Conservation (phyloP, 2,888 invertebrate genomes). For the Nemotelus nigrinus region DNA sequence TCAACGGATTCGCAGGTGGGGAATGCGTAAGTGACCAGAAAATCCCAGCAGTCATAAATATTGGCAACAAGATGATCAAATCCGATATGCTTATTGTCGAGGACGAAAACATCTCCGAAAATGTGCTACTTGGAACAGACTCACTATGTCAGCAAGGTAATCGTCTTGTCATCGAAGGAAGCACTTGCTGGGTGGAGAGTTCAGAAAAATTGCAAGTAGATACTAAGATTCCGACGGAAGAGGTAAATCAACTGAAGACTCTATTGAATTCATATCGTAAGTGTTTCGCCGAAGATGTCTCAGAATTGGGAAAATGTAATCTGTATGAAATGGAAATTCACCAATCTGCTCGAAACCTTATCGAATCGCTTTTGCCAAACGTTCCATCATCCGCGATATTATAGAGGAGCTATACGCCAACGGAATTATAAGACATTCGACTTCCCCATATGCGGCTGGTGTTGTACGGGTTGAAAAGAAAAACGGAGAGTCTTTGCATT, state of each 20-base stretch:
- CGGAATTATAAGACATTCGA: slow-evolving; percentile 49
- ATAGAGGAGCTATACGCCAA: slow-evolving; percentile 44
- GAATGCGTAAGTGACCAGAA: slow-evolving; percentile 41
- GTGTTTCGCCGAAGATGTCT: background rate
- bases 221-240: background rate
- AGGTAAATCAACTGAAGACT: background rate
- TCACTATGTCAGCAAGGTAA: background rate
- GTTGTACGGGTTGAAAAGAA: slow-evolving; percentile 52
- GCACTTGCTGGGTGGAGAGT: background rate
- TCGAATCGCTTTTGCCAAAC: too few relatives aligned
- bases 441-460: slow-evolving; percentile 49
- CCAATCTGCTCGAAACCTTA: too few relatives aligned
- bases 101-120: slow-evolving; percentile 21
- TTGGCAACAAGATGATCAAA: slow-evolving; percentile 43
- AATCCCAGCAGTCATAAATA: slow-evolving; percentile 39
- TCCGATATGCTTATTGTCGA: slow-evolving; percentile 46
- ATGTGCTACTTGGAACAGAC: background rate
- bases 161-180: background rate
- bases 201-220: background rate
- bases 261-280: background rate
- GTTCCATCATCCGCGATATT: too few relatives aligned
- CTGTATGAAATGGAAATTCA: slow-evolving; percentile 34
- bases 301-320: background rate
- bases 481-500: slow-evolving; percentile 46
- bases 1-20: slow-evolving; percentile 18